A percentile compares a stretch with the other conserved stretches of the same genome.
These are phyloP conservation scores for Blomia tropicalis DNA, from an alignment of 2,888 invertebrate species.

Conservation along the genomic window DNA sequence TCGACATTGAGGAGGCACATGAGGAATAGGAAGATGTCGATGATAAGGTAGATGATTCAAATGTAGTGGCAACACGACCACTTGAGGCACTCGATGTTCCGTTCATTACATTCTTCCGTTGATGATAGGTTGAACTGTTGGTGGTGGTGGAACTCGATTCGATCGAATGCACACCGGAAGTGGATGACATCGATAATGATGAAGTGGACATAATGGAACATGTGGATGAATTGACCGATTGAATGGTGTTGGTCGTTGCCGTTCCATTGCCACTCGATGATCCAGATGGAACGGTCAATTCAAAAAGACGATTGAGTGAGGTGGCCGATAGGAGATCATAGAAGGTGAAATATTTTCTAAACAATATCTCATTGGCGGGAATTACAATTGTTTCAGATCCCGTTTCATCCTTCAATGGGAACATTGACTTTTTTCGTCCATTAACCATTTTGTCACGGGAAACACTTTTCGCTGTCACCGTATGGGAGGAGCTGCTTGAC, in stretches of 20 bases:
- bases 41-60: constrained; percentile 12
- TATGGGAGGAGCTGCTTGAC: background rate
- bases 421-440: background rate
- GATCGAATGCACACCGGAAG: background rate
- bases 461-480: background rate
- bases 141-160: background rate
- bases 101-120: background rate
- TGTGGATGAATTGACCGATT: background rate
- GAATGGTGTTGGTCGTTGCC: too few relatives aligned
- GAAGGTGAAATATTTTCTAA: constrained; percentile 8
- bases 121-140: background rate
- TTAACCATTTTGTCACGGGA: background rate
- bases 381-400: background rate
- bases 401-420: background rate
- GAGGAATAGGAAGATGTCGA: constrained; percentile 15
- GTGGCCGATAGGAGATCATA: background rate
- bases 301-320: background rate
- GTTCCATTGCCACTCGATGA: too few relatives aligned
- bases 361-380: constrained; percentile 1
- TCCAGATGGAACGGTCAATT: background rate
- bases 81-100: background rate
- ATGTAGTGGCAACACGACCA: background rate
- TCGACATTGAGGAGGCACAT: constrained; percentile 6
- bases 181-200: background rate
- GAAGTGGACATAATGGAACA: background rate